Evolutionary conservation across 2,797 vertebrate species (phyloP).

Genomic region (Streptopelia turtur): DNA sequence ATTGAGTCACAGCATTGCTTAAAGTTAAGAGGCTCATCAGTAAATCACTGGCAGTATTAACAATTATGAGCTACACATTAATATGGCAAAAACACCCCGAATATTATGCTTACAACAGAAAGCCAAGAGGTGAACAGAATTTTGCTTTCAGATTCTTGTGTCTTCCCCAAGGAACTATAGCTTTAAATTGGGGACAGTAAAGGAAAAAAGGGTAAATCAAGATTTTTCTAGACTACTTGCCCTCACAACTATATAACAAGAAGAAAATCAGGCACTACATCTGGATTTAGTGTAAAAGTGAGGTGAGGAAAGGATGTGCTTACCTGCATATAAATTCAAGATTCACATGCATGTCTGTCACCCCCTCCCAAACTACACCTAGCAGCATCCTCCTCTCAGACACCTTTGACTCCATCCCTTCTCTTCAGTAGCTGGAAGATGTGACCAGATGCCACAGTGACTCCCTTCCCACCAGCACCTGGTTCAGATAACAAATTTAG

Average conservation of each 20-base stretch:
- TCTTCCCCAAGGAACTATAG: not conserved
- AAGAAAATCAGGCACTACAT: not conserved
- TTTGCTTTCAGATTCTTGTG: not conserved
- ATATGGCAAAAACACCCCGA: not conserved
- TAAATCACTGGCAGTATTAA: slow-evolving; percentile 62
- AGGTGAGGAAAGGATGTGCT: not conserved
- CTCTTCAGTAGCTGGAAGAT: not conserved
- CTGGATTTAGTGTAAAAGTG: not conserved
- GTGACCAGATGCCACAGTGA: not conserved
- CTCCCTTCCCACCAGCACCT: fast-evolving
- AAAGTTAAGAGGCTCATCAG: slow-evolving; percentile 61
- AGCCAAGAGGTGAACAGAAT: not conserved
- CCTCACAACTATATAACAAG: not conserved
- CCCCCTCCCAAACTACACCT: not conserved
- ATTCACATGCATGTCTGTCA: not conserved
- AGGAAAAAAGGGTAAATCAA: not conserved
- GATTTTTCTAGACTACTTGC: not conserved
- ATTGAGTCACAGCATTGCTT: slow-evolving; percentile 62
- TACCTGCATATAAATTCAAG: not conserved
- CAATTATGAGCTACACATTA: slow-evolving; percentile 43
- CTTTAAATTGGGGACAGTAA: not conserved
- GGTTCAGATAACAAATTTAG: fast-evolving
- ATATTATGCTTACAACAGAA: slow-evolving; percentile 33
- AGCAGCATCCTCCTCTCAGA: not conserved
- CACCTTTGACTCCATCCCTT: not conserved